Conservation (phyloP, 1,140 invertebrate species). For the Cyrtorhinus lividipennis region DNA sequence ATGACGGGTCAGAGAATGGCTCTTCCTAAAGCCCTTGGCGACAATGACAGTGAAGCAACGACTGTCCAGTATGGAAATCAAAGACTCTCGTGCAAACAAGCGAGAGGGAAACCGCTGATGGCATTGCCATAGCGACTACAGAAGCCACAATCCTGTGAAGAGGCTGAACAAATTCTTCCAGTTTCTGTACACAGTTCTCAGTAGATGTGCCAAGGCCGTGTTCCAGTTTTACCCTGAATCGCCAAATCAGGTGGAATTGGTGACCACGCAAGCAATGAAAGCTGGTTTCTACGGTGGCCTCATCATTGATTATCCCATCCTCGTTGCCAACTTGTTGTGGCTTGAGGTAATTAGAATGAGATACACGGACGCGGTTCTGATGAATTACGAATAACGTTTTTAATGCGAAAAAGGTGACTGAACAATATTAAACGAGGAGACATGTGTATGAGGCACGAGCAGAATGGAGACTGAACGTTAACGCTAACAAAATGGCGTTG, state of each 20-base stretch:
- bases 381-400: too few species aligned
- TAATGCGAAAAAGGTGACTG: too few species aligned
- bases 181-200: not conserved
- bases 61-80: constrained; percentile 20
- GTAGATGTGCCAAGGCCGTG: not conserved
- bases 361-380: too few species aligned
- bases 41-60: constrained; percentile 21
- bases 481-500: too few species aligned
- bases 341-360: too few species aligned
- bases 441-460: too few species aligned
- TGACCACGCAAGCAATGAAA: constrained; percentile 87
- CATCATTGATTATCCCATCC: constrained; percentile 93
- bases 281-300: constrained; percentile 92
- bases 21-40: constrained; percentile 52
- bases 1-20: constrained; percentile 72
- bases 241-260: constrained; percentile 55
- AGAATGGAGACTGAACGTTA: too few species aligned
- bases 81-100: constrained; percentile 36
- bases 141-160: not conserved
- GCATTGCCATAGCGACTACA: not conserved
- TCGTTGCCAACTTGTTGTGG: too few species aligned
- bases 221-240: not conserved
- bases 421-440: too few species aligned
- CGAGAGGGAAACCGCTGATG: constrained; percentile 58
- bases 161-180: not conserved